Conservation (phyloP, 1,140 invertebrate species). For the Brachionus calyciflorus region DNA sequence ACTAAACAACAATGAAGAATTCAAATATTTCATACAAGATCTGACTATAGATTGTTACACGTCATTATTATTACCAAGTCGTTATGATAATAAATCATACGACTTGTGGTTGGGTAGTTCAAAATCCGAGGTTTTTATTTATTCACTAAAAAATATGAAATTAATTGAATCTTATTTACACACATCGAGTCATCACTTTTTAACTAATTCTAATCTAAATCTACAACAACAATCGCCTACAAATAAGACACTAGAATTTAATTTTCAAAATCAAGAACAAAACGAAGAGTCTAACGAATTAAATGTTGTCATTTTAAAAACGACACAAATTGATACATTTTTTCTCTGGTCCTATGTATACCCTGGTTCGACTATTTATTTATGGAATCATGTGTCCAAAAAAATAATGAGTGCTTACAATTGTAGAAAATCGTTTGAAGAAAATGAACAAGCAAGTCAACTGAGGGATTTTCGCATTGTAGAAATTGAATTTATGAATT, state of each 20-base stretch:
- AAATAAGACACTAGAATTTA: background rate
- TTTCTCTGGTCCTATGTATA: slow-evolving; percentile 45
- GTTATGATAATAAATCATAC: background rate
- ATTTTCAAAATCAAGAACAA: background rate
- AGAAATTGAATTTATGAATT: slow-evolving; percentile 31
- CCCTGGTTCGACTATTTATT: slow-evolving; percentile 32
- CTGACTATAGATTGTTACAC: background rate
- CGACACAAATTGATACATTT: slow-evolving; percentile 15
- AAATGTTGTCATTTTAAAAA: slow-evolving; percentile 8
- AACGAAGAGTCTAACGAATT: background rate
- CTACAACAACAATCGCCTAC: background rate
- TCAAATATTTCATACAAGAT: slow-evolving; percentile 10
- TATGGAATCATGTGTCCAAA: slow-evolving; percentile 42
- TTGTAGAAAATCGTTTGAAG: slow-evolving; percentile 16
- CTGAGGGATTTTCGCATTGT: slow-evolving; percentile 28
- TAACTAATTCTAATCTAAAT: slow-evolving; percentile 13
- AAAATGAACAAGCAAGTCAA: background rate
- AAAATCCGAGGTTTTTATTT: slow-evolving; percentile 7
- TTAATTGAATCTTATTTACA: background rate
- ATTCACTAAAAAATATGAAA: slow-evolving; percentile 20
- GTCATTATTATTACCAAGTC: background rate
- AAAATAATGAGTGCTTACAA: slow-evolving; percentile 44
- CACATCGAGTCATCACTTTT: slow-evolving; percentile 17
- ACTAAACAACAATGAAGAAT: background rate
- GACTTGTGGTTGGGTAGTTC: background rate